Base-by-base conservation (phyloP, 2,888 invertebrate species). In the Melanostoma scalare region DNA sequence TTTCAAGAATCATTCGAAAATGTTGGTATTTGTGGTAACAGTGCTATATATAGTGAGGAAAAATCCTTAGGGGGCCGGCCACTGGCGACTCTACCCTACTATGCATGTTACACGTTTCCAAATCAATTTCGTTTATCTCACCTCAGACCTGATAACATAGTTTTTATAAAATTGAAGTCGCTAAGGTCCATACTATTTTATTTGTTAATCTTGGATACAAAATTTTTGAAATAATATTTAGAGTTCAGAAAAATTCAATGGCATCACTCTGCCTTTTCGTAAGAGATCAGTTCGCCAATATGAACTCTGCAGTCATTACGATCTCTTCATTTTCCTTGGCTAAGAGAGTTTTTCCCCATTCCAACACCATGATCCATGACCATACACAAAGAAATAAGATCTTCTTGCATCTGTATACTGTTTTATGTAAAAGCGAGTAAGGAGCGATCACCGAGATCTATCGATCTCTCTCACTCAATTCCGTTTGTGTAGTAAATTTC, bases 301-400 rank as follows among this genome's bases (percentile, higher is more conserved):
- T 9, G 3, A 1, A 42, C 9, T 42, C 9, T 8, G 3, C 42
- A 1, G 42, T 4, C 3, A 42, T 1, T 42, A 9, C 6, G 1
- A 6, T 42, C 42, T 42, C 9, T 42, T 42, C 3, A 10, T 36
- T 30, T 36, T 55, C 61, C 55, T 9, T 38, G 20, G 10, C 55
- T 38, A 63, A 73, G 73, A 73, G 73, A 73, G 8, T 8, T 35
- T 31, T 46, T 44, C 60, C 38, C 44, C 38, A 8, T 46, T 10
- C 10, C n/a, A 42, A 6, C 42, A 9, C n/a, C 42, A 46, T 10
- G 10, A 3, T 9, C 42, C n/a, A 46, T 10, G 10, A 10, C n/a
- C 4, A 10, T 46, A 46, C 42, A 42, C 6, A 2, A 46, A 10
- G 3, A 46, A n/a, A n/a, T 4, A 46, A 46, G 44, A 46, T n/a